phyloP scores from a whole-genome alignment of 2,888 invertebrate species.

The Autographa pulchrina region DNA sequence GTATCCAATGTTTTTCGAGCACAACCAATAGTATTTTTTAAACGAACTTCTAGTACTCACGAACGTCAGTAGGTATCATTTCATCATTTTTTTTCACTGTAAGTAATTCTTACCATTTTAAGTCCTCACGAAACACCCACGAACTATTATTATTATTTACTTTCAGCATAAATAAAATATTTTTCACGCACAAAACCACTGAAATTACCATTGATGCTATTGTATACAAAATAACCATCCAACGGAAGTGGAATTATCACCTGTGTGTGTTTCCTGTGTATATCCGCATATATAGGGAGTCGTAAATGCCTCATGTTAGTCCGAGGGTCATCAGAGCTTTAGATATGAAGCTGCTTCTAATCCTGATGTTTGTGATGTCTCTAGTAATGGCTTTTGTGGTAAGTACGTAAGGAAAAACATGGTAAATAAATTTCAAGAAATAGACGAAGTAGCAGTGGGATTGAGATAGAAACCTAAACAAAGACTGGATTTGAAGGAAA shows the following conservation, averaged over 20 bases:
- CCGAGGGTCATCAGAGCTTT: conserved; percentile 1
- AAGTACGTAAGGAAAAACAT: conserved; percentile 8
- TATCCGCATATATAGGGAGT: conserved; percentile 28
- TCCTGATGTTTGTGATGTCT: conserved; percentile 28
- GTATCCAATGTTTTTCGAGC: too few species aligned
- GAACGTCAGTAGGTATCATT: too few species aligned
- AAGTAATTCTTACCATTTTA: background rate
- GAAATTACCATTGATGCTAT: conserved; percentile 9
- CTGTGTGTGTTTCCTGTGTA: background rate
- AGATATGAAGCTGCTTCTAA: conserved; percentile 40
- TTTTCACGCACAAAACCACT: background rate
- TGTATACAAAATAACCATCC: conserved; percentile 14
- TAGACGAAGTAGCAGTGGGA: too few species aligned
- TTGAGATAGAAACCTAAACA: too few species aligned
- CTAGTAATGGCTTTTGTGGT: conserved; percentile 29
- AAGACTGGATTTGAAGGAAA: too few species aligned
- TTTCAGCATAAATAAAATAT: background rate
- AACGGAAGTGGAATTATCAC: conserved; percentile 39
- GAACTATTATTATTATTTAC: background rate
- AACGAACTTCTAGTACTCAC: too few species aligned
- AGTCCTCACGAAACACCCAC: background rate
- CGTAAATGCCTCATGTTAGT: background rate
- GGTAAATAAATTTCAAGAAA: too few species aligned
- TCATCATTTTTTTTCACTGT: too few species aligned
- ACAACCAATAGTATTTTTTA: too few species aligned